A percentile compares a stretch with the other conserved stretches of the same genome.
Evolutionary conservation across 2,113 vertebrate genomes (phyloP).

Genomic region (Rana temporaria): DNA sequence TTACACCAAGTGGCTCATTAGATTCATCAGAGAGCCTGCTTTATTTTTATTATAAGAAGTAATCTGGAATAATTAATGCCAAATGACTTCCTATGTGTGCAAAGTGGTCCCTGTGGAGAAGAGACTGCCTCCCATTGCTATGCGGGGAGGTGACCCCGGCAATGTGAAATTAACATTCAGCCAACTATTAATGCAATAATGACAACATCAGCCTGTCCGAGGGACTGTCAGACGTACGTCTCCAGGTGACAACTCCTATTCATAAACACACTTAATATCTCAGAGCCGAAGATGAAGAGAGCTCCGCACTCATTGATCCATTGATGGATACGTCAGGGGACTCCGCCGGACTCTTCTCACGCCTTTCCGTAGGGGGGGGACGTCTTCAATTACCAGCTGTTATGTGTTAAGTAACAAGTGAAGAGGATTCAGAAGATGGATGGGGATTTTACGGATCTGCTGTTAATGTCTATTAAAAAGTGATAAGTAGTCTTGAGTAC

Average conservation of each 20-base stretch:
- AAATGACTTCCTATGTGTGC: conserved; percentile 23
- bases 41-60: conserved; percentile 6
- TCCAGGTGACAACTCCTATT: background rate
- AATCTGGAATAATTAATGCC: conserved; percentile 21
- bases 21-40: conserved; percentile 20
- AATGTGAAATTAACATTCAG: background rate
- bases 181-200: background rate
- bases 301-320: background rate
- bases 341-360: too few species aligned
- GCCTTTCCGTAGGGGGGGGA: background rate
- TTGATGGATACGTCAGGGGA: conserved; percentile 16
- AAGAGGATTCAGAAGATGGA: background rate
- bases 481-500: background rate
- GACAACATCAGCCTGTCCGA: conserved; percentile 40
- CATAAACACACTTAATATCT: background rate
- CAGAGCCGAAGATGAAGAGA: background rate
- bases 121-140: background rate
- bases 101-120: conserved; percentile 8
- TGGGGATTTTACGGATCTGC: background rate
- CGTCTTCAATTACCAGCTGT: background rate
- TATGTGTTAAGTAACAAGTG: background rate
- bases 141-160: conserved; percentile 14
- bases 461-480: background rate
- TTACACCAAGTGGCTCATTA: conserved; percentile 16
- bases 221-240: background rate